These are phyloP conservation scores for Carlito syrichta DNA, from an alignment of 2,113 vertebrate genomes.

Conservation along the genomic window DNA sequence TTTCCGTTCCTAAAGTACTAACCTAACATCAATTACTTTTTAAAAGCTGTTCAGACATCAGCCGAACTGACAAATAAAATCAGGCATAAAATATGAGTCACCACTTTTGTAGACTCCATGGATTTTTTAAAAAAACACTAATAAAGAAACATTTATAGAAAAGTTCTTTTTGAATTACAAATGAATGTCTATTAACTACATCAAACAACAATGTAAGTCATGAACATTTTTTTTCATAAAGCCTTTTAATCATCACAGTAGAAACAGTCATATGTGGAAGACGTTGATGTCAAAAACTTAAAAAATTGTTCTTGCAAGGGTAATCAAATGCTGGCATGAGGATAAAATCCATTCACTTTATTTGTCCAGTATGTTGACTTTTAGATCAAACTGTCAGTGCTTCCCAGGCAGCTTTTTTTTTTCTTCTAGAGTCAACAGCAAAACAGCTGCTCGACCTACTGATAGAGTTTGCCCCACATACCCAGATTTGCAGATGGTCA, in stretches of 20 bases:
- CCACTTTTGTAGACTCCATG: neutral
- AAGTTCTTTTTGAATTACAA: conserved; percentile 32
- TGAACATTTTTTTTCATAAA: neutral
- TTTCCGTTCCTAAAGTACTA: conserved; percentile 8
- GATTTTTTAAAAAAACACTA: conserved; percentile 6
- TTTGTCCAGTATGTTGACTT: neutral
- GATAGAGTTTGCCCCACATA: too few relatives aligned
- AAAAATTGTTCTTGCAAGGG: neutral
- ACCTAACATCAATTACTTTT: conserved; percentile 5
- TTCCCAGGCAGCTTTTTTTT: neutral
- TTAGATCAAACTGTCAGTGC: neutral
- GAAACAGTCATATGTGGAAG: neutral
- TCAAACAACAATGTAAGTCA: conserved; percentile 26
- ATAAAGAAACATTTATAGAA: neutral
- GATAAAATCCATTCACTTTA: neutral
- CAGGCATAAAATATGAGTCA: conserved; percentile 30
- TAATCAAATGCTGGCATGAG: neutral
- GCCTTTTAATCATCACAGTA: neutral
- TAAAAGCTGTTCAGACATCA: conserved; percentile 23
- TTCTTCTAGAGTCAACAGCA: neutral
- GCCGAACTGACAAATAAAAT: conserved; percentile 19
- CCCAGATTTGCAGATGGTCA: neutral
- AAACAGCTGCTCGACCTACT: neutral
- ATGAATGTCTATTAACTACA: neutral
- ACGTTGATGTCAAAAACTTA: neutral